Base-by-base conservation (phyloP, 2,113 vertebrate genomes). In the Platycercus adscitus region DNA sequence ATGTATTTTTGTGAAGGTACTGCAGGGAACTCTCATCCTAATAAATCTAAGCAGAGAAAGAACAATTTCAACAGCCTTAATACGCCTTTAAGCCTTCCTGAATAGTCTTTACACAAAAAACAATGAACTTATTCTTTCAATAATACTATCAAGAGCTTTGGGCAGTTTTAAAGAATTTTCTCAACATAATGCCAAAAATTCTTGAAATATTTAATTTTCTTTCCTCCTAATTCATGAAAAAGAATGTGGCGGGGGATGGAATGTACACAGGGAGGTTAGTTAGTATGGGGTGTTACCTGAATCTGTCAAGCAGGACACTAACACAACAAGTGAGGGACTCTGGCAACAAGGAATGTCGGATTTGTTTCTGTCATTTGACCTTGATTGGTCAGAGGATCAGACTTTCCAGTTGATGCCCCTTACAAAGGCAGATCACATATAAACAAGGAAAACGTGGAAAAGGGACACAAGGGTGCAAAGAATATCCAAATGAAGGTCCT, bases 101-200 rank as follows among this genome's bases (percentile, higher is more conserved):
- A 82, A 78, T 39, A 61, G 44, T 19, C 58, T 55, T 78, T 61
- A 49, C 9, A 66, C 16, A 52, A 64, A 85, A 56, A 52, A 41
- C n/a, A 86, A 61, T 17, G 18, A 86, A 53, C 35, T 56, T 66
- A 47, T 58, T 93, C 64, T 86, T 77, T 66, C 58, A 77, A 16
- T 86, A 93, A 82, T 61, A 61, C 50, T 66, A 71, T 61, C 77
- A 90, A 55, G 35, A 86, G 82, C n/a, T 81, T 58, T 86, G 39
- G 8, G 12, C 13, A 65, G 49, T 64, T 83, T 61, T 60, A 72
- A 43, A 35, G 72, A 43, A 23, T 82, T 80, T 81, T 58, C 25
- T 24, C n/a, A 60, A 47, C 7, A 1, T n/a, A 90, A 71, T 9
- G 21, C 50, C 44, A 58, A 53, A 60, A 61, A 82, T 47, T 86